Conservation (phyloP, 2,113 vertebrate species). For the Rhabdomys dilectus region DNA sequence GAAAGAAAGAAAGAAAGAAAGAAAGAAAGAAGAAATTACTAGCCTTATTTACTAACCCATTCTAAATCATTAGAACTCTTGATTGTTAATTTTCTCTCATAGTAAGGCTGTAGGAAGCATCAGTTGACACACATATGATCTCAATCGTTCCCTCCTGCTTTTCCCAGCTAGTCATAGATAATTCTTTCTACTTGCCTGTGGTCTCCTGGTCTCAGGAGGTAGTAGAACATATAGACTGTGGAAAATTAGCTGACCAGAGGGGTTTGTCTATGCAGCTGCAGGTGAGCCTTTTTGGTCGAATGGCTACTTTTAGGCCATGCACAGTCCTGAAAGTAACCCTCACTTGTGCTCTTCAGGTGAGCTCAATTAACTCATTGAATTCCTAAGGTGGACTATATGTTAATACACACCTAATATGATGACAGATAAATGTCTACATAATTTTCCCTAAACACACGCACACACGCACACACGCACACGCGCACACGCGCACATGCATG, state of each 20-base stretch:
- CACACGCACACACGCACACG: too few relatives aligned
- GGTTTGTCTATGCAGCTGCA: not conserved
- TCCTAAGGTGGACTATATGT: not conserved
- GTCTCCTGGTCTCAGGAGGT: not conserved
- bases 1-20: too few relatives aligned
- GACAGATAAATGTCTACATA: not conserved
- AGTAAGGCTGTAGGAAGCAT: not conserved
- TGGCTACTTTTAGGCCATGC: too few relatives aligned
- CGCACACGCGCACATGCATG: too few relatives aligned
- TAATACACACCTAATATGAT: not conserved
- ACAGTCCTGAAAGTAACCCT: not conserved
- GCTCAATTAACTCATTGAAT: not conserved
- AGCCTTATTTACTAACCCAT: not conserved
- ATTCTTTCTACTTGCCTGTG: not conserved
- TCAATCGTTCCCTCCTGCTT: not conserved
- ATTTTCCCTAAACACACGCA: not conserved
- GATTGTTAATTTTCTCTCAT: not conserved
- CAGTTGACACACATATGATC: too few relatives aligned
- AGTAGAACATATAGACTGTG: not conserved
- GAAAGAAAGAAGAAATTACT: too few relatives aligned
- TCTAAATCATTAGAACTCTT: not conserved
- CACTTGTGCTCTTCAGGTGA: not conserved
- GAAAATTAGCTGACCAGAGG: not conserved
- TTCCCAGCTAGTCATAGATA: too few relatives aligned
- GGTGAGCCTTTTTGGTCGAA: not conserved